Evolutionary conservation across 2,797 vertebrate genomes (phyloP), one percentile per base, ranked within the genome.

Genomic region (Menidia menidia): DNA sequence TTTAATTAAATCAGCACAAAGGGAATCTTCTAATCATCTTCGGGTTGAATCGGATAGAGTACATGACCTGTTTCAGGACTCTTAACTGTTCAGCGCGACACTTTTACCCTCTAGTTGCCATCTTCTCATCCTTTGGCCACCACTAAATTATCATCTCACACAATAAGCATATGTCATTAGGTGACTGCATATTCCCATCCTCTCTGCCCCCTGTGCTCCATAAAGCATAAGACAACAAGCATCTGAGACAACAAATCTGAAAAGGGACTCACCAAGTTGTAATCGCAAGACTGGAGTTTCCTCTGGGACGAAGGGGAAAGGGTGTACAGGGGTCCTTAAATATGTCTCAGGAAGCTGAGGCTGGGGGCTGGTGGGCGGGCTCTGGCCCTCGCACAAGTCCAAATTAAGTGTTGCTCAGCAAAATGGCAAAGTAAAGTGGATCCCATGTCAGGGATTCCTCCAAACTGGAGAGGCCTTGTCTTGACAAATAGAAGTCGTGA

Each of bases 341-440:
- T 95, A 95, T 79, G 78, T 68, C 75, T 58, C 47, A 56, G 87
- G 51, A 19, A 82, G 55, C 71, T 60, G 63, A 68, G 60, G 62
- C 59, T 41, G 77, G 67, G 71, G 72, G 77, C 54, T 0, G 4
- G 87, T 78, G 87, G 94, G 94, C 69, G 90, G 92, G 79, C 60
- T 75, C 80, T 69, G 80, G 78, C 73, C 84, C 89, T 92, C 89
- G 84, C 84, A 91, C 87, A 94, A 93, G 89, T 78, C 94, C 93
- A 94, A 95, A 95, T 94, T 90, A 94, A 93, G 94, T 93, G 89
- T 84, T 89, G 90, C 84, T 87, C 73, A 60, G 86, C 70, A 85
- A 90, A 92, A 92, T 78, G 87, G 52, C 75, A 60, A 78, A 76
- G 83, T 76, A 85, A 88, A 88, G 81, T 89, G 85, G 86, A 81